These are phyloP conservation scores for Drosophila atroscutellata DNA, from an alignment of 2,888 invertebrate genomes.

Conservation along the genomic window DNA sequence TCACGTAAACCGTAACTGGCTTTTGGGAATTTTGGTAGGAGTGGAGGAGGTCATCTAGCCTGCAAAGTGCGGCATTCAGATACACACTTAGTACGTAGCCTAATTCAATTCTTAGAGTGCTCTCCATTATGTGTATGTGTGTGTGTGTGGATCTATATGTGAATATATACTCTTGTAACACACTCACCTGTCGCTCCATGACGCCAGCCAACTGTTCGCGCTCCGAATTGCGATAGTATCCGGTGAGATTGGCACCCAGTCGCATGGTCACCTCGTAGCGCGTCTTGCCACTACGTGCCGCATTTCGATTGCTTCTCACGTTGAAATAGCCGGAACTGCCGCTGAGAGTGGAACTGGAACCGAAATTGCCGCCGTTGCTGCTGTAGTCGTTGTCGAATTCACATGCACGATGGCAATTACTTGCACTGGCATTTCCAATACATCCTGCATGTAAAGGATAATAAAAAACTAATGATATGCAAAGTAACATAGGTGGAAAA, in stretches of 20 bases:
- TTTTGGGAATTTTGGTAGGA: neutral
- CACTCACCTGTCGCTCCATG: constrained; percentile 84
- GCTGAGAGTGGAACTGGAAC: constrained; percentile 18
- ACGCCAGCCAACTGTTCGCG: constrained; percentile 80
- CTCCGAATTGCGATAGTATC: constrained; percentile 81
- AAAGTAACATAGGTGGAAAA: neutral
- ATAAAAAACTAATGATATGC: neutral
- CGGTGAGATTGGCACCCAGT: constrained; percentile 83
- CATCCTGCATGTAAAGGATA: constrained; percentile 70
- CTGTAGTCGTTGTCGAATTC: constrained; percentile 74
- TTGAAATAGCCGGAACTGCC: constrained; percentile 49
- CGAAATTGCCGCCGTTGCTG: constrained; percentile 9
- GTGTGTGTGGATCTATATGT: neutral
- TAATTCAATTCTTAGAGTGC: constrained; percentile 39
- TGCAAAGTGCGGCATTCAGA: constrained; percentile 6
- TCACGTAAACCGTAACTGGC: constrained; percentile 31
- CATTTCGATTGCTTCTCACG: constrained; percentile 62
- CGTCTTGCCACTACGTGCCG: constrained; percentile 83
- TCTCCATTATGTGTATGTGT: constrained; percentile 15
- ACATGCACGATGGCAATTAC: constrained; percentile 82
- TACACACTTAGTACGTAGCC: constrained; percentile 1
- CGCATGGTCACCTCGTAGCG: constrained; percentile 84
- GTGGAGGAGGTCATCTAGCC: neutral
- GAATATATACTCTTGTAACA: constrained; percentile 17
- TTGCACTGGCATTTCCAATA: constrained; percentile 74